Percentiles rank a stretch among this genome's conserved stretches.
These are phyloP conservation scores for Leptinotarsa rubiginosa DNA, from an alignment of 2,888 invertebrate genomes.

Conservation along the genomic window DNA sequence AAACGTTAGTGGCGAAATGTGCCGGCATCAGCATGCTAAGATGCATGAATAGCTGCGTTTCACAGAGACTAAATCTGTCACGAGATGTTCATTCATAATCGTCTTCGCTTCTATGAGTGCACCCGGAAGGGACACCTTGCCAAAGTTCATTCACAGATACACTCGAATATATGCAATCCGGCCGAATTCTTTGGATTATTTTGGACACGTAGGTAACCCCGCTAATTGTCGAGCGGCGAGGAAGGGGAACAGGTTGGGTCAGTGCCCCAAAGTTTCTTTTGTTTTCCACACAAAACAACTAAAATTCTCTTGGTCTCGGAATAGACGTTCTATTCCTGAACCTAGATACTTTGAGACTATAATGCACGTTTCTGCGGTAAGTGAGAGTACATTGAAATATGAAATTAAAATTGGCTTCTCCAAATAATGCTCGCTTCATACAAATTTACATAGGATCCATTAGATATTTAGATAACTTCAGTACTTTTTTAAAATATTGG, in stretches of 20 bases:
- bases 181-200: slow-evolving; percentile 56
- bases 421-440: no score
- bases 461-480: no score
- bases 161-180: slow-evolving; percentile 48
- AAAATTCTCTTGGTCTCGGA: slow-evolving; percentile 37
- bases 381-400: background rate
- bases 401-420: no score
- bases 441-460: no score
- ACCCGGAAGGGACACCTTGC: slow-evolving; percentile 61
- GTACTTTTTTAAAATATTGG: no score
- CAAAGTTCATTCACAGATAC: slow-evolving; percentile 61
- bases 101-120: slow-evolving; percentile 49
- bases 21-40: slow-evolving; percentile 42
- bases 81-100: slow-evolving; percentile 59
- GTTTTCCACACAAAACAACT: slow-evolving; percentile 41
- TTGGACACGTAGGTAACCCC: slow-evolving; percentile 39
- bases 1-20: slow-evolving; percentile 40
- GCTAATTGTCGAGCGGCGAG: slow-evolving; percentile 35
- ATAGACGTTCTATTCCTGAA: slow-evolving; percentile 42
- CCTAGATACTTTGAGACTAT: slow-evolving; percentile 27
- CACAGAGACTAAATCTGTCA: slow-evolving; percentile 55
- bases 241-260: slow-evolving; percentile 35
- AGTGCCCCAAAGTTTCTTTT: slow-evolving; percentile 42
- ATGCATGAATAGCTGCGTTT: slow-evolving; percentile 54
- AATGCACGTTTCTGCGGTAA: slow-evolving; percentile 3